Conservation (phyloP, 1,140 invertebrate species). For the Bombus sibiricus region DNA sequence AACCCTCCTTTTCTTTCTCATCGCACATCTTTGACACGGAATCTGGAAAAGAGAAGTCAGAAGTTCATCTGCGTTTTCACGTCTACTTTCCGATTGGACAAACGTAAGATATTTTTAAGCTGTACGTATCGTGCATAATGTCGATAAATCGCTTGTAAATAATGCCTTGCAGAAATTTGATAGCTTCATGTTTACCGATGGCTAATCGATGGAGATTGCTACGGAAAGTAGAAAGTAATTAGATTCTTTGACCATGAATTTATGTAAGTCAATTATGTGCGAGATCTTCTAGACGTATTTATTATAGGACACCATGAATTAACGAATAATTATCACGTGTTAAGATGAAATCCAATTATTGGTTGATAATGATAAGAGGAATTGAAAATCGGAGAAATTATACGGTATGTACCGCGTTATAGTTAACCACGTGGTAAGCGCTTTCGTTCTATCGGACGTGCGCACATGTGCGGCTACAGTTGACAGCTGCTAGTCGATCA, state of each 20-base stretch:
- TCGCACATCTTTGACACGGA: conserved; percentile 19
- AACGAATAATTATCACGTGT: conserved; percentile 19
- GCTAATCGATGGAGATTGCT: background rate
- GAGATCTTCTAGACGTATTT: background rate
- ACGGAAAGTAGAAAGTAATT: background rate
- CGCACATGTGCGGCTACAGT: conserved; percentile 12
- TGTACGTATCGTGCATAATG: background rate
- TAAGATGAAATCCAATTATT: conserved; percentile 48
- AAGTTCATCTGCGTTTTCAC: background rate
- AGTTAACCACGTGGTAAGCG: conserved; percentile 55
- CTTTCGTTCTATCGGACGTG: conserved; percentile 36
- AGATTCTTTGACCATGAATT: background rate
- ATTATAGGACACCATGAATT: background rate
- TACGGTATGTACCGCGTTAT: conserved; percentile 18
- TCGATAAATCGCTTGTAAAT: background rate
- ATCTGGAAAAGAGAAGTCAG: background rate
- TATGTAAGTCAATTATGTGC: background rate
- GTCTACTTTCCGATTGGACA: conserved; percentile 16
- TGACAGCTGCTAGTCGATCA: background rate
- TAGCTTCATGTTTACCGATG: no score
- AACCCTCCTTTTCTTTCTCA: conserved; percentile 4
- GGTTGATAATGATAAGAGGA: conserved; percentile 25
- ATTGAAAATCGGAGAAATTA: conserved; percentile 48
- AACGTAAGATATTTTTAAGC: conserved; percentile 51
- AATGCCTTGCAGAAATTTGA: background rate